Conservation (phyloP, 1,140 invertebrate genomes). For the Epicauta chinensis region DNA sequence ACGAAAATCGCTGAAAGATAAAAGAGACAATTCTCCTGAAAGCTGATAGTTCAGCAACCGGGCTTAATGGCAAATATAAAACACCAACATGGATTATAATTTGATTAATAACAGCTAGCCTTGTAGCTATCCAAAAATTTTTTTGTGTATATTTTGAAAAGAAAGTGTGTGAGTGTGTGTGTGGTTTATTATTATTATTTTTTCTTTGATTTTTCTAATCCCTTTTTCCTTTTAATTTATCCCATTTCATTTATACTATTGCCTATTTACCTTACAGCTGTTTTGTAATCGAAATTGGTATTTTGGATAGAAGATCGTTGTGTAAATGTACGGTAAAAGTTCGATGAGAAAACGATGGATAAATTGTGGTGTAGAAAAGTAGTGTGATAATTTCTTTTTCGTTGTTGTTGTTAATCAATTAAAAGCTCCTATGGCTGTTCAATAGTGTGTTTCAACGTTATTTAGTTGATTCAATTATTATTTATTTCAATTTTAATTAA, state of each 20-base stretch:
- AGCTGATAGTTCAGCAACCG: constrained; percentile 11
- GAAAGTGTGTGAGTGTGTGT: too few relatives aligned
- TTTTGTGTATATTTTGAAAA: too few relatives aligned
- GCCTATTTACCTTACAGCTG: too few relatives aligned
- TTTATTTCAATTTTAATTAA: constrained; percentile 7
- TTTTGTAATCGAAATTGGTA: too few relatives aligned
- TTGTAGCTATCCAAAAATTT: constrained; percentile 6
- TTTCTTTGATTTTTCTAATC: too few relatives aligned
- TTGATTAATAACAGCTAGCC: background rate
- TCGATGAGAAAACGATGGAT: background rate
- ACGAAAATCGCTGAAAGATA: background rate
- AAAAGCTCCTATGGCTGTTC: constrained; percentile 33
- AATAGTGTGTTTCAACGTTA: constrained; percentile 28
- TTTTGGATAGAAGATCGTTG: too few relatives aligned
- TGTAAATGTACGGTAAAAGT: too few relatives aligned
- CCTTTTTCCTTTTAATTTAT: too few relatives aligned
- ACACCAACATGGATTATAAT: constrained; percentile 15
- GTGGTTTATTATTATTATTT: too few relatives aligned
- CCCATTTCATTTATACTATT: too few relatives aligned
- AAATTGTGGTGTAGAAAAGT: constrained; percentile 23
- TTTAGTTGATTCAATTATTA: constrained; percentile 28
- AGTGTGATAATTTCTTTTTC: constrained; percentile 34
- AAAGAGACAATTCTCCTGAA: constrained; percentile 2
- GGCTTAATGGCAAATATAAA: constrained; percentile 10
- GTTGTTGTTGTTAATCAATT: too few relatives aligned